These are phyloP conservation scores for Trogon melanurus DNA, from an alignment of 2,113 vertebrate genomes.

Conservation along the genomic window DNA sequence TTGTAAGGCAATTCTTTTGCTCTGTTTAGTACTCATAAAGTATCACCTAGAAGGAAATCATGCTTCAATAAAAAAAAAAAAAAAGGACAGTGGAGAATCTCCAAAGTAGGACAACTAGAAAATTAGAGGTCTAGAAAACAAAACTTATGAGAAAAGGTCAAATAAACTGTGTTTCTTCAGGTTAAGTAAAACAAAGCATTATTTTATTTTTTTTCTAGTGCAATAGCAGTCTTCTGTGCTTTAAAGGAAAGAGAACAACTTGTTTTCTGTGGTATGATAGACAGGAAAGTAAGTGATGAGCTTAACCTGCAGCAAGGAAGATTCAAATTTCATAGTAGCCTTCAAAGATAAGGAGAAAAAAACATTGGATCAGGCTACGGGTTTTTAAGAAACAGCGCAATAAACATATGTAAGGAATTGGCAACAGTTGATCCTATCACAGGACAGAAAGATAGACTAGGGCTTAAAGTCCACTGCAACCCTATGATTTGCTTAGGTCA, in stretches of 20 bases:
- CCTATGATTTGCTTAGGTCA: background rate
- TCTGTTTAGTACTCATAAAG: background rate
- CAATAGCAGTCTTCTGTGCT: background rate
- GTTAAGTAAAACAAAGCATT: background rate
- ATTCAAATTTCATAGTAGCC: background rate
- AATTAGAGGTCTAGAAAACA: background rate
- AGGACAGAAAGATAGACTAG: background rate
- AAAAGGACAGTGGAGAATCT: background rate
- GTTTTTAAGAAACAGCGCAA: background rate
- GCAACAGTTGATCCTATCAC: background rate
- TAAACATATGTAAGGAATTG: background rate
- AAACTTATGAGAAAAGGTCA: background rate
- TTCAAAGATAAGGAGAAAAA: background rate
- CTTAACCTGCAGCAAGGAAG: background rate
- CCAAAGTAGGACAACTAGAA: background rate
- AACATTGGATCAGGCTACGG: background rate
- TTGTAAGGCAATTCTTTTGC: background rate
- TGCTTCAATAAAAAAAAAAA: background rate
- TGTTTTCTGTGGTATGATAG: background rate
- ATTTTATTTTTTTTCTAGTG: background rate
- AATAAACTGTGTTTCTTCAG: background rate
- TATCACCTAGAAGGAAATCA: background rate
- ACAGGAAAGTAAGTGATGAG: background rate
- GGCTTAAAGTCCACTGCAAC: background rate
- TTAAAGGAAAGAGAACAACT: background rate